Conservation (phyloP, 2,797 vertebrate species). For the Hoplostethus atlanticus region DNA sequence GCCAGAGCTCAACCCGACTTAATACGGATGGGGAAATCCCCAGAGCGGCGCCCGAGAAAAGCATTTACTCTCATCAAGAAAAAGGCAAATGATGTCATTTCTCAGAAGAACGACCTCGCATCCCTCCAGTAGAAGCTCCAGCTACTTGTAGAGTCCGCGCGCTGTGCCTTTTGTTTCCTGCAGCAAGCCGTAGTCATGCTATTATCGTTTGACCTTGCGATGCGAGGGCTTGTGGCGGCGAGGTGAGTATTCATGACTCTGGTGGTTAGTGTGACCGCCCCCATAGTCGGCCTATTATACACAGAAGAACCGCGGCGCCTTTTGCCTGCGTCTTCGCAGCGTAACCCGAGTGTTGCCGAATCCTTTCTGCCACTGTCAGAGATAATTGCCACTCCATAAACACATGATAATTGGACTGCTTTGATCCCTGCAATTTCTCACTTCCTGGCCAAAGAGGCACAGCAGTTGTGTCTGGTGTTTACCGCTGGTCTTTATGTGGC, state of each 20-base stretch:
- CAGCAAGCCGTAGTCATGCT: constrained; percentile 10
- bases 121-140: constrained; percentile 44
- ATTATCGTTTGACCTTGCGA: constrained; percentile 53
- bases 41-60: constrained; percentile 42
- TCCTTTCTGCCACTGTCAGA: constrained; percentile 77
- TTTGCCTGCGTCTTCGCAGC: constrained; percentile 66
- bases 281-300: constrained; percentile 51
- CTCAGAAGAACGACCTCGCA: constrained; percentile 46
- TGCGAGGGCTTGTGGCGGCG: constrained; percentile 56
- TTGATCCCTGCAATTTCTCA: constrained; percentile 81
- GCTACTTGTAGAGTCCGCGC: constrained; percentile 40
- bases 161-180: constrained; percentile 31
- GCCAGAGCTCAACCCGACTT: constrained; percentile 9
- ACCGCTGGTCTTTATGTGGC: constrained; percentile 75
- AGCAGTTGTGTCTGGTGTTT: constrained; percentile 74
- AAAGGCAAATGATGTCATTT: constrained; percentile 66
- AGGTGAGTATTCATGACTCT: constrained; percentile 24
- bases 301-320: constrained; percentile 62
- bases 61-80: constrained; percentile 64
- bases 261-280: constrained; percentile 48
- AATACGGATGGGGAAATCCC: constrained; percentile 37
- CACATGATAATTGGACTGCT: constrained; percentile 83
- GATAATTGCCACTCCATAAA: constrained; percentile 84
- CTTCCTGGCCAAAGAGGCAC: constrained; percentile 75
- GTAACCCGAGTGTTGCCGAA: constrained; percentile 64